A percentile compares a stretch with the other conserved stretches of the same genome.
Evolutionary conservation across 2,113 vertebrate species (phyloP).

Genomic region (Eublepharis macularius): DNA sequence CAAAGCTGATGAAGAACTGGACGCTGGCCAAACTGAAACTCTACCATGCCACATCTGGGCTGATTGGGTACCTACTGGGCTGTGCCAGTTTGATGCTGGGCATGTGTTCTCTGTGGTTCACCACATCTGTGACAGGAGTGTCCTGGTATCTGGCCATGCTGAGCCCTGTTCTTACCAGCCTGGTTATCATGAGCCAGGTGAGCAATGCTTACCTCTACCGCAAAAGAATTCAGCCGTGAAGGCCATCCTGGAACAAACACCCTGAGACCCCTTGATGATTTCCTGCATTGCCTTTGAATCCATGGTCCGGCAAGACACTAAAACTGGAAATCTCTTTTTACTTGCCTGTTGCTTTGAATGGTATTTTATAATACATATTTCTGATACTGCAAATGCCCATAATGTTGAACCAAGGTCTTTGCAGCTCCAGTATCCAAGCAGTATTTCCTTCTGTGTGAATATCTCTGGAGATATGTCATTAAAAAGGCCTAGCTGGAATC

Average conservation of each 20-base stretch:
- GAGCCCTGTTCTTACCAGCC: constrained; percentile 82
- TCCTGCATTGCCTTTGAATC: not conserved
- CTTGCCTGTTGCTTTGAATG: not conserved
- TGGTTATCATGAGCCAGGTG: constrained; percentile 94
- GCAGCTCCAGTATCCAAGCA: not conserved
- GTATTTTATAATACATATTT: constrained; percentile 27
- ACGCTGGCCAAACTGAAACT: constrained; percentile 91
- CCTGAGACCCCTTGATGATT: fast-evolving
- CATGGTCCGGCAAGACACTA: not conserved
- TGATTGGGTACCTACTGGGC: constrained; percentile 89
- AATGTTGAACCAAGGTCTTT: constrained; percentile 3
- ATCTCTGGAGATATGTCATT: not conserved
- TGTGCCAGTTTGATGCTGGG: constrained; percentile 87
- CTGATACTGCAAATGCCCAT: constrained; percentile 19
- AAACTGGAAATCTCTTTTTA: not conserved
- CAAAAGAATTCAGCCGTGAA: constrained; percentile 88
- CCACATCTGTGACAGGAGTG: constrained; percentile 69
- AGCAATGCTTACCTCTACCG: constrained; percentile 89
- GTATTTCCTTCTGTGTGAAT: not conserved
- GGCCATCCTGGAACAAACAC: fast-evolving
- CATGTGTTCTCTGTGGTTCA: constrained; percentile 91
- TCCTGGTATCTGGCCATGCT: constrained; percentile 86
- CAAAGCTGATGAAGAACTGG: constrained; percentile 88
- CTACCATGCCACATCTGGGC: constrained; percentile 89
- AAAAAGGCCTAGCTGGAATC: not conserved